A percentile compares a stretch with the other conserved stretches of the same genome.
These are phyloP conservation scores for Holacanthus passer DNA, from an alignment of 2,113 vertebrate species.

Conservation along the genomic window DNA sequence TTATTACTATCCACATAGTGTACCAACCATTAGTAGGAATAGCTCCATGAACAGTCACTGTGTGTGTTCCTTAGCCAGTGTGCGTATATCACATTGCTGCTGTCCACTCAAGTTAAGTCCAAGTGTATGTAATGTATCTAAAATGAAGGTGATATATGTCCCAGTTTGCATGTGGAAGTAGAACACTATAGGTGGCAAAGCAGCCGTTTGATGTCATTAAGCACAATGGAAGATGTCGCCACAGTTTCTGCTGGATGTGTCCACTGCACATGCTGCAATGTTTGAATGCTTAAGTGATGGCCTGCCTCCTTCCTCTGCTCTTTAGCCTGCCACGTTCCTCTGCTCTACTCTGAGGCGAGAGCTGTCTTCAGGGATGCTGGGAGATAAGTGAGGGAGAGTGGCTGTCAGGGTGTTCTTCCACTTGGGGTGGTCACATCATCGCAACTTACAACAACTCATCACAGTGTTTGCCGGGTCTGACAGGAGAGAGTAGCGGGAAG, in stretches of 20 bases:
- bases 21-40: background rate
- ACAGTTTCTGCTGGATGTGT: background rate
- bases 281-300: background rate
- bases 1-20: background rate
- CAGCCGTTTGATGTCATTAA: background rate
- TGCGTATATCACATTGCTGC: background rate
- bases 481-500: background rate
- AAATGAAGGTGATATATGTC: background rate
- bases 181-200: background rate
- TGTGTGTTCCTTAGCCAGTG: background rate
- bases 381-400: slow-evolving; percentile 4
- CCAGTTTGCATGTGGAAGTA: background rate
- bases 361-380: background rate
- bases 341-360: background rate
- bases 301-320: too few species aligned
- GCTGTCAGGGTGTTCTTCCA: background rate
- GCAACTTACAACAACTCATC: too few species aligned
- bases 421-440: background rate
- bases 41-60: background rate
- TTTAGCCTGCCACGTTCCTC: too few species aligned
- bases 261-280: background rate
- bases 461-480: background rate
- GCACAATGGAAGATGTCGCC: background rate
- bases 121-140: background rate
- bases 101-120: background rate